A percentile compares a stretch with the other conserved stretches of the same genome.
phyloP scores from a whole-genome alignment of 2,113 vertebrate species.

The Felis chaus region DNA sequence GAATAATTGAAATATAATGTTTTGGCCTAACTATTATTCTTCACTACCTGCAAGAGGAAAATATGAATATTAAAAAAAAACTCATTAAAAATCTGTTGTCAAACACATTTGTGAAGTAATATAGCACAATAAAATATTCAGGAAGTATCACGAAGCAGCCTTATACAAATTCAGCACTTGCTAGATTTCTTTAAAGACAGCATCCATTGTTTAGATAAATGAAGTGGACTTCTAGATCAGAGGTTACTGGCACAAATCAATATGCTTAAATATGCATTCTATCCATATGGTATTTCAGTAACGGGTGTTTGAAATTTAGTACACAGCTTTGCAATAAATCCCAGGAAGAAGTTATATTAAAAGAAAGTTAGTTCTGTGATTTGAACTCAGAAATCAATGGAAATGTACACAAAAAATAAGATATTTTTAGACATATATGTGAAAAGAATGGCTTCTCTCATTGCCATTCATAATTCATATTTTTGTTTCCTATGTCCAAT shows the following conservation, averaged over 20 bases:
- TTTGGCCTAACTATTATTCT: background rate
- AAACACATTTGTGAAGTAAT: slow-evolving; percentile 60
- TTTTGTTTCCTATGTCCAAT: background rate
- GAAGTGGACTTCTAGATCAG: slow-evolving; percentile 50
- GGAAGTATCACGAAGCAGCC: background rate
- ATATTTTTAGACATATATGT: slow-evolving; percentile 15
- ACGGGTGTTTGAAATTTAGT: slow-evolving; percentile 52
- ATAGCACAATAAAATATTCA: slow-evolving; percentile 32
- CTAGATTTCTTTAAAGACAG: slow-evolving; percentile 59
- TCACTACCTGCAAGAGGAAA: background rate
- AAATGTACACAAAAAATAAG: slow-evolving; percentile 40
- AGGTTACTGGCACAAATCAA: slow-evolving; percentile 71
- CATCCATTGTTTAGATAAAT: slow-evolving; percentile 69
- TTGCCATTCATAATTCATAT: background rate
- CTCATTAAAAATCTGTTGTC: slow-evolving; percentile 58
- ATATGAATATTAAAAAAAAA: background rate
- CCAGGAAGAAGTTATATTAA: slow-evolving; percentile 56
- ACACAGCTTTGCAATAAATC: slow-evolving; percentile 45
- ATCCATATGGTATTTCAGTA: slow-evolving; percentile 58
- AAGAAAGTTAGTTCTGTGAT: slow-evolving; percentile 24
- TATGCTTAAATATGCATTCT: slow-evolving; percentile 60
- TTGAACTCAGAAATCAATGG: slow-evolving; percentile 50
- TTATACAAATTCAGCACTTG: slow-evolving; percentile 70
- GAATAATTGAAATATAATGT: background rate
- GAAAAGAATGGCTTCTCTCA: slow-evolving; percentile 32